These are phyloP conservation scores for Brachionichthys hirsutus DNA, from an alignment of 2,113 vertebrate genomes.

Conservation along the genomic window DNA sequence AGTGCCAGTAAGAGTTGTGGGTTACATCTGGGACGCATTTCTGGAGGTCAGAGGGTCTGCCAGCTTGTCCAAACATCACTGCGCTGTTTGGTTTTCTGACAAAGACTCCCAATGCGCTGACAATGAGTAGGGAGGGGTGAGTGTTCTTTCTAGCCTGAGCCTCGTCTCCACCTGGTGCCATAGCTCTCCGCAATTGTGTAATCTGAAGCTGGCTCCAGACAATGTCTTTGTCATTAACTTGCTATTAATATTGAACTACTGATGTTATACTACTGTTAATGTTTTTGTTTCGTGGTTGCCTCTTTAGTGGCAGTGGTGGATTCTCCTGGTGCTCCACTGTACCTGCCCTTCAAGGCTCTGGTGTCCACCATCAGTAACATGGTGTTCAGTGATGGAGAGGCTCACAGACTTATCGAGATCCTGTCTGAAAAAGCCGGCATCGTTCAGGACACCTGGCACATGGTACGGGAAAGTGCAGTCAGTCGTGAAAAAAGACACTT, in stretches of 20 bases:
- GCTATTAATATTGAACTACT: no score
- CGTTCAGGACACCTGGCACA: constrained; percentile 91
- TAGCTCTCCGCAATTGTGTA: constrained; percentile 46
- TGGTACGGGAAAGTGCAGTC: constrained; percentile 70
- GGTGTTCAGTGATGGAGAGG: constrained; percentile 89
- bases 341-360: constrained; percentile 88
- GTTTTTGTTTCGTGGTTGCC: constrained; percentile 7
- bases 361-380: constrained; percentile 86
- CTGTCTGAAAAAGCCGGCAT: constrained; percentile 86
- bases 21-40: constrained; percentile 52
- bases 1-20: constrained; percentile 44
- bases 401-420: constrained; percentile 90
- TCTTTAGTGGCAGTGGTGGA: constrained; percentile 58
- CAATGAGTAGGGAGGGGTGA: constrained; percentile 51
- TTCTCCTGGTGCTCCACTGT: constrained; percentile 76
- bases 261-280: no score
- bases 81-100: constrained; percentile 68
- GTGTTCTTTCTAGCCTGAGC: constrained; percentile 53
- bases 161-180: constrained; percentile 72
- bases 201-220: constrained; percentile 10
- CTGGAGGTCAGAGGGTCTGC: constrained; percentile 45
- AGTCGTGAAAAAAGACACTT: not conserved
- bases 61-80: constrained; percentile 68
- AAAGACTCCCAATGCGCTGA: constrained; percentile 72
- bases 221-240: no score